Base-by-base conservation (phyloP, 2,888 invertebrate genomes). In the Cerceris rybyensis region DNA sequence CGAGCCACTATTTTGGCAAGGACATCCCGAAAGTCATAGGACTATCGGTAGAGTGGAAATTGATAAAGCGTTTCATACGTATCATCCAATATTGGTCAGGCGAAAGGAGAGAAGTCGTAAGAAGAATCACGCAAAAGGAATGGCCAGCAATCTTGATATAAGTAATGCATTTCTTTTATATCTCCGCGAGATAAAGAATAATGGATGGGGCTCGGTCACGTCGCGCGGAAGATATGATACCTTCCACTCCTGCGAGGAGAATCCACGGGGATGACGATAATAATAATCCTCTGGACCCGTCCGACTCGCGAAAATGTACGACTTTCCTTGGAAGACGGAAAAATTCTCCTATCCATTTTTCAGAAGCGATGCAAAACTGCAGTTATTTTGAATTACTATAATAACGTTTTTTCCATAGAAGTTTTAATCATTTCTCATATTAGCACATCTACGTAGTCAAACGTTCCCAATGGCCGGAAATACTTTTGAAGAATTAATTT, bases 151-250 rank as follows among this genome's bases (percentile, higher is more conserved):
- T 91, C 90, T 89, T 89, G 90, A 91, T 89, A 90, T 90, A 91
- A 91, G 90, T 91, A 90, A 91, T 89, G 90, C 90, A 88, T 91
- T 88, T 90, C 91, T 89, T 90, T 89, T 90, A 90, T 91, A 91
- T 88, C 89, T 88, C 84, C 78, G 80, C 82, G 78, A 90, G 91
- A 92, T 92, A 91, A 91, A 91, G 91, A 91, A 89, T 92, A 91
- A 92, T 91, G 90, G 91, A 90, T 88, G 83, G 84, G 81, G 84
- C 77, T 61, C 74, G 86, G 84, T 74, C 83, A 86, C 83, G 83
- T 87, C 85, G 86, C 82, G 81, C 83, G 85, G 86, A 88, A 90
- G 89, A 90, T 90, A 90, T 90, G 90, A 91, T 86, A 87, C 88
- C 88, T 88, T 86, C 83, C 81, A 84, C 81, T 52, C 76, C 69